These are phyloP conservation scores for Neomonachus schauinslandi DNA, from an alignment of 2,113 vertebrate species.

Conservation along the genomic window DNA sequence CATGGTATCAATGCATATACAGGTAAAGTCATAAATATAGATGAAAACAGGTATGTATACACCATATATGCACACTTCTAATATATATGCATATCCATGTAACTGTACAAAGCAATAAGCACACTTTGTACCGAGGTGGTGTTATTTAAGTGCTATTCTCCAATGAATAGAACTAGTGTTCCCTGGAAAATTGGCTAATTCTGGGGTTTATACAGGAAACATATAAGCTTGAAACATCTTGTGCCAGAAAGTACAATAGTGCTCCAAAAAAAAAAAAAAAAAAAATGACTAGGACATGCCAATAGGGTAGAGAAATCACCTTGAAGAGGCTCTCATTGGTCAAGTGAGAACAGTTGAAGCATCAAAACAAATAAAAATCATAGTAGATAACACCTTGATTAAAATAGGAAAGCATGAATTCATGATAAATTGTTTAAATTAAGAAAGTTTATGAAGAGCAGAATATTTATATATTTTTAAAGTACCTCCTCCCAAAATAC, in stretches of 20 bases:
- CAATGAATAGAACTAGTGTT: not conserved
- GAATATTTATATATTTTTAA: not conserved
- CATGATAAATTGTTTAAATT: not conserved
- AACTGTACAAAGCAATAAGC: not conserved
- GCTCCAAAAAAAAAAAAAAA: not conserved
- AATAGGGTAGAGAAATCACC: not conserved
- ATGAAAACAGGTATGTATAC: not conserved
- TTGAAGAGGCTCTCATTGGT: not conserved
- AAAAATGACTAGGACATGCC: not conserved
- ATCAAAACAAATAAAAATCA: not conserved
- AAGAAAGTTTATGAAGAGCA: not conserved
- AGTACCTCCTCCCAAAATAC: not conserved
- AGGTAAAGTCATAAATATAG: not conserved
- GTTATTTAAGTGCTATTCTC: not conserved
- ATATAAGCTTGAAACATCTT: not conserved
- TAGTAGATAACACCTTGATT: not conserved
- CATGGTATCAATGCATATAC: not conserved
- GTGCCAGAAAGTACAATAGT: not conserved
- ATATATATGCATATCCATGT: not conserved
- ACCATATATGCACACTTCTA: not conserved
- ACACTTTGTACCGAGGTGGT: not conserved
- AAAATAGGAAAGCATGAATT: not conserved
- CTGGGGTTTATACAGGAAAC: not conserved
- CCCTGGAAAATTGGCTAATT: not conserved
- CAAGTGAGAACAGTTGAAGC: not conserved